Conservation (phyloP, 2,888 invertebrate species). For the Argyresthia goedartella region DNA sequence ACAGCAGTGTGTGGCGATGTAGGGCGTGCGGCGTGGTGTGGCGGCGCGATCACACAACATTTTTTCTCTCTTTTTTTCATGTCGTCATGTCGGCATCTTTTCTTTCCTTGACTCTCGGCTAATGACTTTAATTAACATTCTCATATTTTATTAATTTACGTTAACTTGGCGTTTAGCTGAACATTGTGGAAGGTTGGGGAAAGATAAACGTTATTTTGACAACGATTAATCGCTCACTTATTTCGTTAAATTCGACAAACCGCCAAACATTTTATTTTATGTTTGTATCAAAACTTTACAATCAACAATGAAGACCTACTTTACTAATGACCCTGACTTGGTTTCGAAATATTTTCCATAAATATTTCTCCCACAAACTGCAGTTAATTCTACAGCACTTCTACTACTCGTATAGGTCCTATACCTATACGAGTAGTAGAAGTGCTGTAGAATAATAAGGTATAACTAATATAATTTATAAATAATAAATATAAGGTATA, state of each 20-base stretch:
- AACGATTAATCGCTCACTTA: slow-evolving; percentile 22
- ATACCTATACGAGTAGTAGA: no score
- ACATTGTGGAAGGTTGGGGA: slow-evolving; percentile 30
- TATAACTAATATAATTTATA: no score
- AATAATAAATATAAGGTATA: no score
- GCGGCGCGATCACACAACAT: slow-evolving; percentile 51
- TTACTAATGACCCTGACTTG: no score
- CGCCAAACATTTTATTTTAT: slow-evolving; percentile 10
- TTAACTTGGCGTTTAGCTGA: slow-evolving; percentile 33
- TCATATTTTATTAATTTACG: slow-evolving; percentile 53
- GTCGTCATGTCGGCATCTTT: slow-evolving; percentile 40
- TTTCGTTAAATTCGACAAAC: slow-evolving; percentile 11
- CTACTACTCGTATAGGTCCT: no score
- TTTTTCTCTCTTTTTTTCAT: slow-evolving; percentile 38
- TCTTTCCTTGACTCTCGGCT: slow-evolving; percentile 45
- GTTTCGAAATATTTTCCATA: no score
- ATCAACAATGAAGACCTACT: no score
- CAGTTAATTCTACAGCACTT: no score
- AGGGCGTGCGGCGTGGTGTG: slow-evolving; percentile 41
- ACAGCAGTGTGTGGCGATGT: slow-evolving; percentile 31
- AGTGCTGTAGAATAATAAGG: no score
- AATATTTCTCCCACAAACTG: no score
- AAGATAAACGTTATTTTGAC: slow-evolving; percentile 42
- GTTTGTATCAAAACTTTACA: no score
- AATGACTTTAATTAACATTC: slow-evolving; percentile 66